Evolutionary conservation across 1,140 invertebrate species (phyloP).

Genomic region (Dreissena polymorpha): DNA sequence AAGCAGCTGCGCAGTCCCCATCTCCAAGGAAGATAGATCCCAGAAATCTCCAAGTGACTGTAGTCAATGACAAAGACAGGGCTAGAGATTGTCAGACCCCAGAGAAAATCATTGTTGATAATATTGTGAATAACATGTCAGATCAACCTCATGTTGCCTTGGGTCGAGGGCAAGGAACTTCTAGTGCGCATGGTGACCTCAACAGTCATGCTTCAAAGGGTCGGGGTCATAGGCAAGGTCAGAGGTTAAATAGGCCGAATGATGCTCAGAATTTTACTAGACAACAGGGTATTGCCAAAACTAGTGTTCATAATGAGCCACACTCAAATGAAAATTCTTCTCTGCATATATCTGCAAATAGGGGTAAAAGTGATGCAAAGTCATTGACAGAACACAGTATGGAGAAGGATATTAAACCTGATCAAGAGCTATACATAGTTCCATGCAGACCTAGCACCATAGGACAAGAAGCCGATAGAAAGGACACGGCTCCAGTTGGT

Average conservation of each 20-base stretch:
- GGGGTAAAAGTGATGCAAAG: slow-evolving; percentile 20
- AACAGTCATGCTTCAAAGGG: slow-evolving; percentile 7
- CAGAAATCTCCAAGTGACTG: slow-evolving; percentile 52
- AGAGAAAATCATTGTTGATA: slow-evolving; percentile 33
- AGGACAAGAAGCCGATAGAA: slow-evolving; percentile 48
- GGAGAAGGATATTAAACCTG: slow-evolving; percentile 17
- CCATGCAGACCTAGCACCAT: slow-evolving; percentile 49
- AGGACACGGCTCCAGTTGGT: slow-evolving; percentile 37
- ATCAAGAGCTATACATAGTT: slow-evolving; percentile 52
- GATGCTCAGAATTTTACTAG: neutral
- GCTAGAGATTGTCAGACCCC: slow-evolving; percentile 1
- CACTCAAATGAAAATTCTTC: too few relatives aligned
- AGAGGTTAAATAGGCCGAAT: slow-evolving; percentile 38
- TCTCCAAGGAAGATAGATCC: slow-evolving; percentile 50
- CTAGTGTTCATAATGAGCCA: too few relatives aligned
- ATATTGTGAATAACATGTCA: slow-evolving; percentile 4
- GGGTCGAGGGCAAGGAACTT: neutral
- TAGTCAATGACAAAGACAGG: slow-evolving; percentile 34
- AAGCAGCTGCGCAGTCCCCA: neutral
- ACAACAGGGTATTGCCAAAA: too few relatives aligned
- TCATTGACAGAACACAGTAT: neutral
- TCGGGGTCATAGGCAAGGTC: slow-evolving; percentile 43
- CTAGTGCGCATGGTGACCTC: too few relatives aligned
- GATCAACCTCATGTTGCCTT: neutral
- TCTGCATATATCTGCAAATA: neutral